Conservation (phyloP, 2,113 vertebrate species). For the Petroica traversi region DNA sequence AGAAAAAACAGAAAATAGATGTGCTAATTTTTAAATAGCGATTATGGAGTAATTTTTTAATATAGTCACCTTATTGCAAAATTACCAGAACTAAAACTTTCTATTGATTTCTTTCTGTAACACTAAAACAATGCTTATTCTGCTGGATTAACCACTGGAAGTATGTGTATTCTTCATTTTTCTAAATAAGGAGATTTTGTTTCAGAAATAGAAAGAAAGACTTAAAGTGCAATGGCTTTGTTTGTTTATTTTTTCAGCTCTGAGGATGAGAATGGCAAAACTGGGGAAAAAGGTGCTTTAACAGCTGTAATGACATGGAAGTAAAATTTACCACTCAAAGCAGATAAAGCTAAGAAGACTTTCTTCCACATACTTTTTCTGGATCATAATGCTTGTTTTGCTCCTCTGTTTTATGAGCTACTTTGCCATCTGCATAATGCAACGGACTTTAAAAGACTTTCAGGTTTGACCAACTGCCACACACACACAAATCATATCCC, state of each 20-base stretch:
- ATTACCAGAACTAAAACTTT: conserved; percentile 66
- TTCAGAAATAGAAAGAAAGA: background rate
- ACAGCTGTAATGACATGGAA: background rate
- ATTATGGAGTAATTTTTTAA: conserved; percentile 11
- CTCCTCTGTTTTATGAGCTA: background rate
- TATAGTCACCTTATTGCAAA: background rate
- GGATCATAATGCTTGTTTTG: conserved; percentile 42
- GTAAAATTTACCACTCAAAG: conserved; percentile 1
- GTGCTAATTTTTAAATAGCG: background rate
- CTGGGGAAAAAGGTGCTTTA: conserved; percentile 83
- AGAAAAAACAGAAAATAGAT: background rate
- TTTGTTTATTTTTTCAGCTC: conserved; percentile 75
- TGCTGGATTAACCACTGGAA: conserved; percentile 68
- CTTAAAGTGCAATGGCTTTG: conserved; percentile 5
- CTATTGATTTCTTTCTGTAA: conserved; percentile 68
- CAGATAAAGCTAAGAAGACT: conserved; percentile 59
- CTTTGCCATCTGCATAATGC: background rate
- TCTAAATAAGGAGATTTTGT: conserved; percentile 47
- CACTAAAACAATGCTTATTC: conserved; percentile 71
- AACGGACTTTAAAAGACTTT: background rate
- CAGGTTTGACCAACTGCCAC: background rate
- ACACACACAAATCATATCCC: background rate
- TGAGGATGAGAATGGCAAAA: conserved; percentile 85
- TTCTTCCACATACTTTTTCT: conserved; percentile 20
- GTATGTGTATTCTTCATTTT: conserved; percentile 65